Percentiles rank a stretch among this genome's conserved stretches.
Conservation (phyloP, 2,797 vertebrate genomes). For the Arremon aurantiirostris region DNA sequence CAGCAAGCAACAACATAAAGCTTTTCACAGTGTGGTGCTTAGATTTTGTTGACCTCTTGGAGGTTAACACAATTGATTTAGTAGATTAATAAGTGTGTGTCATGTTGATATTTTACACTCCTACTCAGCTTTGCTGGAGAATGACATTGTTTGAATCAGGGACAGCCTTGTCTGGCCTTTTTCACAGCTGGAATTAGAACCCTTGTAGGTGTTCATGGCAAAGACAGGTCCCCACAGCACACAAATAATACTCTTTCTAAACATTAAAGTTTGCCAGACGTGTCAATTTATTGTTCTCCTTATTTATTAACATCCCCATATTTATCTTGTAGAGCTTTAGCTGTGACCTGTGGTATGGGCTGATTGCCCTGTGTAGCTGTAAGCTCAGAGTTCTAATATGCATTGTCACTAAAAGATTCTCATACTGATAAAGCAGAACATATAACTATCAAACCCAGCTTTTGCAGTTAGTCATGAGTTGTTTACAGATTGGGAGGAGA, state of each 20-base stretch:
- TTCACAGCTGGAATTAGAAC: background rate
- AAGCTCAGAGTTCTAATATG: background rate
- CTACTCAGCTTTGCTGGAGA: conserved; percentile 8
- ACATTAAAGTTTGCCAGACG: background rate
- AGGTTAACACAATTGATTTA: background rate
- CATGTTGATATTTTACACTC: background rate
- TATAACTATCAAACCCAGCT: background rate
- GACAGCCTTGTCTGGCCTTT: background rate
- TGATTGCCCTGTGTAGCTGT: background rate
- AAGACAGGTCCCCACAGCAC: background rate
- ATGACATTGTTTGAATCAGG: conserved; percentile 25
- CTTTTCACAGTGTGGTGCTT: background rate
- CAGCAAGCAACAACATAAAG: background rate
- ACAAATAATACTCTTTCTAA: background rate
- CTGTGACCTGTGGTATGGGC: background rate
- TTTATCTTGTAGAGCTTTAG: background rate
- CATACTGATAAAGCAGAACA: background rate
- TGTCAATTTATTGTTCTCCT: background rate
- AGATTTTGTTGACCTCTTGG: background rate
- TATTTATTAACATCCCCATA: background rate
- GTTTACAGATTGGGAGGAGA: background rate
- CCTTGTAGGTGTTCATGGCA: background rate
- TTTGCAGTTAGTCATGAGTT: background rate
- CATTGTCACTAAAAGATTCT: background rate
- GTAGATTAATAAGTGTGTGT: background rate